phyloP scores from a whole-genome alignment of 2,888 invertebrate genomes.

The Fissipunctia ypsillon region DNA sequence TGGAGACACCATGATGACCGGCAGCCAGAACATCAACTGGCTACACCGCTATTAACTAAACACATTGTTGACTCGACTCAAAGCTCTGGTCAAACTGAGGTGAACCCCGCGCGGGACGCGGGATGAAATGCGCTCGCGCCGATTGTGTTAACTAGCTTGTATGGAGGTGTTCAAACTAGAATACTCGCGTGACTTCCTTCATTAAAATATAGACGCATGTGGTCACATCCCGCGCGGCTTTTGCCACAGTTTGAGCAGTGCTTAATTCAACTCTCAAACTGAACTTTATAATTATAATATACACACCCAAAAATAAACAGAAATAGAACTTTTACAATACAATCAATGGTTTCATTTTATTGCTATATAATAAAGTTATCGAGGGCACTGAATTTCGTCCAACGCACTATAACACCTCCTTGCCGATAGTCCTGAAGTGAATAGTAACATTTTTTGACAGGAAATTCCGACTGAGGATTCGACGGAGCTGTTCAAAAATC shows the following conservation, averaged over 20 bases:
- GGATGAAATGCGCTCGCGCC: not conserved
- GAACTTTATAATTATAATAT: conserved; percentile 47
- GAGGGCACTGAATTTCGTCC: conserved; percentile 77
- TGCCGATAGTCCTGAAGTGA: conserved; percentile 65
- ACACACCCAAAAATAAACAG: conserved; percentile 27
- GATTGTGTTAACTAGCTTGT: not conserved
- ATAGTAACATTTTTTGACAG: conserved; percentile 83
- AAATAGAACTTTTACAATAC: conserved; percentile 47
- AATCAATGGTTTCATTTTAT: conserved; percentile 59
- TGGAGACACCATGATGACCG: conserved; percentile 71
- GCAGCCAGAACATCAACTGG: conserved; percentile 25
- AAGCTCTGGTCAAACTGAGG: conserved; percentile 30
- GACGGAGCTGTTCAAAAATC: conserved; percentile 70
- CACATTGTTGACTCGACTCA: not conserved
- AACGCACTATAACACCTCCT: conserved; percentile 80
- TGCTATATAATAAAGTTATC: conserved; percentile 22
- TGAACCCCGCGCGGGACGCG: not conserved
- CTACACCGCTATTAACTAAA: conserved; percentile 26
- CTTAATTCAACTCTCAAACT: conserved; percentile 8
- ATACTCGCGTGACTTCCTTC: not conserved
- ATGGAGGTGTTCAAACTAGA: not conserved
- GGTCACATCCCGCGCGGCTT: not conserved
- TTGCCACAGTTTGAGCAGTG: conserved; percentile 30
- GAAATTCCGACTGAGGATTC: conserved; percentile 75
- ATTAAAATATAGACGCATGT: not conserved